phyloP scores from a whole-genome alignment of 2,797 vertebrate species.

The Percopsis omiscomaycus region DNA sequence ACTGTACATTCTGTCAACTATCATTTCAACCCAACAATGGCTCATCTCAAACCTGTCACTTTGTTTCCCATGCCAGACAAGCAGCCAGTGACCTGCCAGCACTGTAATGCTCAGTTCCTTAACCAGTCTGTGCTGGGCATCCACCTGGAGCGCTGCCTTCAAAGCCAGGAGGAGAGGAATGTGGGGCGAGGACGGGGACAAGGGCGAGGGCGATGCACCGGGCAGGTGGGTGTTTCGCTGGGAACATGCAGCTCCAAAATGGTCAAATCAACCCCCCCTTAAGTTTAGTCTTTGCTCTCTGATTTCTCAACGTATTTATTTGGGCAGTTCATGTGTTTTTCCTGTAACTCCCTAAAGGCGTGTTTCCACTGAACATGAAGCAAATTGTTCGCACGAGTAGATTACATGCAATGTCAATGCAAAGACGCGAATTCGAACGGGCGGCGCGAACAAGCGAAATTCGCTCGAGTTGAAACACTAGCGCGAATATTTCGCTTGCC shows the following conservation, averaged over 20 bases:
- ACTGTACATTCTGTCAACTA: too few species aligned
- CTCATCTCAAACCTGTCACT: constrained; percentile 13
- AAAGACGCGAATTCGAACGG: too few species aligned
- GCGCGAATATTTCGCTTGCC: background rate
- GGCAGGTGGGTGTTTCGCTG: constrained; percentile 63
- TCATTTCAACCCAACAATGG: background rate
- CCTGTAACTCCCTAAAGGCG: background rate
- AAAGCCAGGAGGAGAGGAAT: constrained; percentile 67
- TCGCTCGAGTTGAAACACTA: background rate
- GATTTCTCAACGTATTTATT: too few species aligned
- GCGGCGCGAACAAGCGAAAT: too few species aligned
- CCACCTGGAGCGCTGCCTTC: constrained; percentile 83
- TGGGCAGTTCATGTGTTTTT: background rate
- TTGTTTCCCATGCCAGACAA: constrained; percentile 65
- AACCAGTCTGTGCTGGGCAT: constrained; percentile 81
- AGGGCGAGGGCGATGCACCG: constrained; percentile 78
- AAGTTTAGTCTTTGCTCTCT: too few species aligned
- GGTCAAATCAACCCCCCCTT: too few species aligned
- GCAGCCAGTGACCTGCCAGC: constrained; percentile 78
- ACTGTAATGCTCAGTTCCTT: constrained; percentile 84
- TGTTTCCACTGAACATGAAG: too few species aligned
- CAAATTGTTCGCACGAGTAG: too few species aligned
- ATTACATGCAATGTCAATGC: too few species aligned
- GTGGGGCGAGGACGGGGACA: constrained; percentile 72
- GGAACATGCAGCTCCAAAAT: too few species aligned